These are phyloP conservation scores for Beroe ovata DNA, from an alignment of 37 sponge, comb jelly and placozoan genomes.

Conservation along the genomic window DNA sequence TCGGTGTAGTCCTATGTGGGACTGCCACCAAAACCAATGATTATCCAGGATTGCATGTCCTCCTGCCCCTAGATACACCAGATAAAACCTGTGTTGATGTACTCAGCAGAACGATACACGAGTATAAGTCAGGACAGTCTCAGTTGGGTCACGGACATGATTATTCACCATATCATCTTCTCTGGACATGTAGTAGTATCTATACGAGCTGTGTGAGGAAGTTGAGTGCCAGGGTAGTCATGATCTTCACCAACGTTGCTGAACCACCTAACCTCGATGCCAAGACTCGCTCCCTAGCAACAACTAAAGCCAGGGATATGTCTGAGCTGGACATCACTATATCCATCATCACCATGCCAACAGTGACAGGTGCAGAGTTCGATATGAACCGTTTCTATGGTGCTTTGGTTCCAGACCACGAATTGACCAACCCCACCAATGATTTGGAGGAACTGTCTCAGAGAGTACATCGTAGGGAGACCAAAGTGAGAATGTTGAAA, in stretches of 20 bases:
- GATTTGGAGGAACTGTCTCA: constrained; percentile 31
- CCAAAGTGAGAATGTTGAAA: not conserved
- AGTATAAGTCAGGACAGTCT: constrained; percentile 6
- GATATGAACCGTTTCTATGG: constrained; percentile 18
- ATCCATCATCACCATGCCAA: constrained; percentile 19
- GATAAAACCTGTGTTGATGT: constrained; percentile 53
- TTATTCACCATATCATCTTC: constrained; percentile 40
- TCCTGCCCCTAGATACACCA: constrained; percentile 43
- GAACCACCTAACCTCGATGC: constrained; percentile 28
- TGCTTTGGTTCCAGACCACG: constrained; percentile 27
- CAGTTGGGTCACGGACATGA: constrained; percentile 4
- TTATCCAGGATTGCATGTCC: constrained; percentile 4
- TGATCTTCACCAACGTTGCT: constrained; percentile 66
- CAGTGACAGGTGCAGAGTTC: not conserved
- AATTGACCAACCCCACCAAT: constrained; percentile 13
- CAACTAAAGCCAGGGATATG: constrained; percentile 47
- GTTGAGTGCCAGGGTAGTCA: not conserved
- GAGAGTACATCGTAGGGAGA: constrained; percentile 11
- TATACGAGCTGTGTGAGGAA: constrained; percentile 61
- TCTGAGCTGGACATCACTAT: constrained; percentile 35
- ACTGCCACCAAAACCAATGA: constrained; percentile 17
- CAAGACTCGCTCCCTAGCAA: constrained; percentile 9
- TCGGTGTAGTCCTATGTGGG: constrained; percentile 28
- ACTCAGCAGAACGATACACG: not conserved
- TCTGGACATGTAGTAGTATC: constrained; percentile 42